Base-by-base conservation (phyloP, 2,797 vertebrate genomes). In the Chelon labrosus region DNA sequence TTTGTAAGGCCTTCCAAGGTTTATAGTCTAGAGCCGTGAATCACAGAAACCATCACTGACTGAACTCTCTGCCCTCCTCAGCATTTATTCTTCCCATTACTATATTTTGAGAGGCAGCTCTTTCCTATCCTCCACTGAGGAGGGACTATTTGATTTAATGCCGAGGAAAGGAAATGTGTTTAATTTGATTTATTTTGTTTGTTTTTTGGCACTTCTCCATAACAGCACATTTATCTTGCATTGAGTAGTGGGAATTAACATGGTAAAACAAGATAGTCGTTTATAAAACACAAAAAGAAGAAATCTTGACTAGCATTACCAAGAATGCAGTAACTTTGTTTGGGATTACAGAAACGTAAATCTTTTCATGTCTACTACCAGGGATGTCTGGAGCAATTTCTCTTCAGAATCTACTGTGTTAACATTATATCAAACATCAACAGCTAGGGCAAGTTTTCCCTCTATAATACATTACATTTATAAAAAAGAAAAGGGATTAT, bases 1-100 rank as follows among this genome's bases (percentile, higher is more conserved):
- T 58, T 74, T 67, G 35, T 39, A 65, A 58, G 42, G 57, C 44
- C 58, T 52, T 83, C 25, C 9, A 35, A 51, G 55, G 53, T 71
- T 77, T 75, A 74, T 67, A 79, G 73, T 65, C 50, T n/a, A 51
- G 22, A 17, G 67, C 71, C 75, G 62, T 73, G 73, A 74, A 86
- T 86, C 78, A 59, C 59, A 72, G 31, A 13, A 59, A 39, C 55
- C 4, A 11, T 81, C 49, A 66, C 50, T 56, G 64, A 65, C 67
- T 50, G 59, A 63, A 52, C 57, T 67, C 75, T 53, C 66, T 54
- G 38, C 3, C 4, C 55, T 70, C 65, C 59, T 70, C 61, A 39
- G 61, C 53, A 14, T 85, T 80, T 75, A 76, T 50, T 64, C 80
- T 71, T 77, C 53, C 68, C 56, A 52, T 71, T 68, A 58, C 42